Evolutionary conservation across 2,888 invertebrate genomes (phyloP), one percentile per base, ranked within the genome.

Genomic region (Octodonta nipae): DNA sequence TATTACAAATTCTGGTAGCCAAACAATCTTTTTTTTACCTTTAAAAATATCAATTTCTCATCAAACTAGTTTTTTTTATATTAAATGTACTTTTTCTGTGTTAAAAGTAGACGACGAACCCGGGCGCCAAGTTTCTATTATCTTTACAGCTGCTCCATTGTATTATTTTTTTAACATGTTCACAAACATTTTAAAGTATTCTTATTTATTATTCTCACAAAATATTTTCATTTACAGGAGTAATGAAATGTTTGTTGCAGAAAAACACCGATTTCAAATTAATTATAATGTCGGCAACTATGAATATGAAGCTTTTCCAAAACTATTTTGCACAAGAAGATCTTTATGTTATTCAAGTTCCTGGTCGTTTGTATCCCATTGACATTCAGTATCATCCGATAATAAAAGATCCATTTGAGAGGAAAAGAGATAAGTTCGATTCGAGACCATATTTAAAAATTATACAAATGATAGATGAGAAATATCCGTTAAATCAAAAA

Each of bases 221-320:
- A 12, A 11, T 28, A 11, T n/a, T 11, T 4, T 30, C 12, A 12
- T 2, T 30, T 30, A 11, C 4, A 6, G 96, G 96, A 1, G 80
- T 98, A 1, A 73, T 96, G 46, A 92, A 93, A 57, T 95, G 93
- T 58, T 64, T 98, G 5, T 67, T 92, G 28, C 74, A 81, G 47
- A 83, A 82, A 49, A 68, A 86, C 29, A 60, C 63, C 3, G 76
- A 91, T 50, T 67, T 96, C 13, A 95, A 93, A 61, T 61, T 93
- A 8, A 79, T 95, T 25, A 73, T 99, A 0, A 99, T 99, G 98
- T 95, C 95, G 0, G 98, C 98, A 8, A 98, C 98, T 0, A 96
- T 98, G 35, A 98, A 99, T 63, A 80, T 96, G 14, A 75, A 89
- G 44, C 66, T 98, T n/a, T 98, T 96, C 60, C 74, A 78, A 40